These are phyloP conservation scores for Hippopotamyrus pictus DNA, from an alignment of 2,797 vertebrate genomes.

Conservation along the genomic window DNA sequence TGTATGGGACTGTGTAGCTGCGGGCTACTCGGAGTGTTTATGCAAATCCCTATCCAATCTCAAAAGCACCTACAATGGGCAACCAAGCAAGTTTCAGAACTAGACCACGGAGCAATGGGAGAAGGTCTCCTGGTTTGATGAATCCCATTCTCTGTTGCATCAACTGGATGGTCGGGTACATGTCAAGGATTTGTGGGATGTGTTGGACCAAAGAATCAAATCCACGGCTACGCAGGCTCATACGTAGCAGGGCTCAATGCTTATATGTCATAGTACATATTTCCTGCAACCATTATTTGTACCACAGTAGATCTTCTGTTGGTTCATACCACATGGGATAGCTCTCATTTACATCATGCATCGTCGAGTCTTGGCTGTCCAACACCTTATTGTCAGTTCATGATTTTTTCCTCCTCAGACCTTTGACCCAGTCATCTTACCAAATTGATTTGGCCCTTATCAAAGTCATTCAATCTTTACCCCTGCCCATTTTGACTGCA, in stretches of 20 bases:
- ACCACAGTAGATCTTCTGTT: background rate
- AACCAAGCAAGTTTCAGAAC: background rate
- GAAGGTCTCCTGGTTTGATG: background rate
- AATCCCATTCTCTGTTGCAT: background rate
- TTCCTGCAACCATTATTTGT: background rate
- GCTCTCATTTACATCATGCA: background rate
- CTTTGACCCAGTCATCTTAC: background rate
- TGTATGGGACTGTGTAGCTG: background rate
- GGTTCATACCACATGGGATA: background rate
- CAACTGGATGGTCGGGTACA: background rate
- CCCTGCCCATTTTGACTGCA: background rate
- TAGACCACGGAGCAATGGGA: background rate
- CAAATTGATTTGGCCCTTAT: background rate
- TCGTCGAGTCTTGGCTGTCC: background rate
- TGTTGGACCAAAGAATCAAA: background rate
- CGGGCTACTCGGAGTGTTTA: background rate
- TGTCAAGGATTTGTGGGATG: background rate
- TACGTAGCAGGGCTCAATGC: background rate
- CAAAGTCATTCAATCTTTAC: background rate
- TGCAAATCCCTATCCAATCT: background rate
- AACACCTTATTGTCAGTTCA: background rate
- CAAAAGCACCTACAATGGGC: background rate
- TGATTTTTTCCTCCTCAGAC: too few relatives aligned
- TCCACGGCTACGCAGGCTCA: background rate
- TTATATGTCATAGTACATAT: background rate